These are phyloP conservation scores for Ispidina picta DNA, from an alignment of 2,797 vertebrate genomes.

Conservation along the genomic window DNA sequence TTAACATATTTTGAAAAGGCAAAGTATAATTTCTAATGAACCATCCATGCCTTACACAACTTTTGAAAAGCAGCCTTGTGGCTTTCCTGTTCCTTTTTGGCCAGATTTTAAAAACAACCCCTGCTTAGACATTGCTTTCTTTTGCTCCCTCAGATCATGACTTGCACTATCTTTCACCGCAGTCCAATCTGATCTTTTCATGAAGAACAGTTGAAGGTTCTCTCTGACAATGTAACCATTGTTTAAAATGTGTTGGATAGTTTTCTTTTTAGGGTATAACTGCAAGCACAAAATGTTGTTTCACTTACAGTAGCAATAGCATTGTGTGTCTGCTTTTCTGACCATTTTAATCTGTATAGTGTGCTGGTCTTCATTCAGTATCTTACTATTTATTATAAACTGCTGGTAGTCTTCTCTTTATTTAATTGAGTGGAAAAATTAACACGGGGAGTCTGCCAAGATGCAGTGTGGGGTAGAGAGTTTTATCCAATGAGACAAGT, in stretches of 20 bases:
- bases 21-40: neutral
- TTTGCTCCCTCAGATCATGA: neutral
- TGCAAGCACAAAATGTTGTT: conserved; percentile 31
- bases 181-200: neutral
- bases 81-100: neutral
- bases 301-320: conserved; percentile 23
- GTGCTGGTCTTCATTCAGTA: conserved; percentile 14
- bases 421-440: neutral
- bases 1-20: neutral
- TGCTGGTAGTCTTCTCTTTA: neutral
- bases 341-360: neutral
- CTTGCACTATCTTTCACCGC: neutral
- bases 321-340: conserved; percentile 18
- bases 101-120: neutral
- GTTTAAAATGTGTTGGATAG: neutral
- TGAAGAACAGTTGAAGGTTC: conserved; percentile 72
- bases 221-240: neutral
- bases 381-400: neutral
- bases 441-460: neutral
- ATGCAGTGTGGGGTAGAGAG: neutral
- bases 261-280: conserved; percentile 23
- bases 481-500: neutral
- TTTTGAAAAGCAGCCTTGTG: conserved; percentile 10
- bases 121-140: neutral
- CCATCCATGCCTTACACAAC: conserved; percentile 42